Percentiles rank a stretch among this genome's conserved stretches.
Conservation (phyloP, 2,888 invertebrate genomes). For the Ceriagrion tenellum region DNA sequence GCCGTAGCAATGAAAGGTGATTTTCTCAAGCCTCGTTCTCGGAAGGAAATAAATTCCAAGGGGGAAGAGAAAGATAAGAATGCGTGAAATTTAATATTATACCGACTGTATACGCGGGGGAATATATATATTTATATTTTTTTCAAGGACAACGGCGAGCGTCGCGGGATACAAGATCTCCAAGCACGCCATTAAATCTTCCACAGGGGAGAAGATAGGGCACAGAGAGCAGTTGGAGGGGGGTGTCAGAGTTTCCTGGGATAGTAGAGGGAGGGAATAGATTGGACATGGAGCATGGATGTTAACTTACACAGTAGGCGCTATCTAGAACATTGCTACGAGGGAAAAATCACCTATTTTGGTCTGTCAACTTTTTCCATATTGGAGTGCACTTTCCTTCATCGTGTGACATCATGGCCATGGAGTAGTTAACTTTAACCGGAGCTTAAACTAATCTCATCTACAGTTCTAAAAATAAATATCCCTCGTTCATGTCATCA, state of each 20-base stretch:
- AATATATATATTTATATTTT: neutral
- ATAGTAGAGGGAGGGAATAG: neutral
- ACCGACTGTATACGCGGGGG: neutral
- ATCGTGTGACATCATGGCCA: too few relatives aligned
- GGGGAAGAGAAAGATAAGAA: neutral
- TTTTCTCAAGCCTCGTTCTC: neutral
- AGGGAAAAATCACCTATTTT: too few relatives aligned
- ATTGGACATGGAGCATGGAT: too few relatives aligned
- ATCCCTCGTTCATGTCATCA: too few relatives aligned
- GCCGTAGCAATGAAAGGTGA: neutral
- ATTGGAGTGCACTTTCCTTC: too few relatives aligned
- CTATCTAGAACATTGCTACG: too few relatives aligned
- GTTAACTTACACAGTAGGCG: too few relatives aligned
- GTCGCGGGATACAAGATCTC: neutral
- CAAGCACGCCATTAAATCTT: neutral
- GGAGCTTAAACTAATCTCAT: too few relatives aligned
- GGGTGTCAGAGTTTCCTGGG: neutral
- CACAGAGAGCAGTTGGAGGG: neutral
- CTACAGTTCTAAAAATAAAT: too few relatives aligned
- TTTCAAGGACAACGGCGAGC: neutral
- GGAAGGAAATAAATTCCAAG: neutral
- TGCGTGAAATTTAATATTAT: constrained; percentile 1
- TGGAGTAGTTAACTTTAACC: too few relatives aligned
- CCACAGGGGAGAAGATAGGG: neutral
- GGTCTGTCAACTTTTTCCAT: too few relatives aligned